These are phyloP conservation scores for Oncorhynchus mykiss DNA, from an alignment of 2,113 vertebrate species.

Conservation along the genomic window DNA sequence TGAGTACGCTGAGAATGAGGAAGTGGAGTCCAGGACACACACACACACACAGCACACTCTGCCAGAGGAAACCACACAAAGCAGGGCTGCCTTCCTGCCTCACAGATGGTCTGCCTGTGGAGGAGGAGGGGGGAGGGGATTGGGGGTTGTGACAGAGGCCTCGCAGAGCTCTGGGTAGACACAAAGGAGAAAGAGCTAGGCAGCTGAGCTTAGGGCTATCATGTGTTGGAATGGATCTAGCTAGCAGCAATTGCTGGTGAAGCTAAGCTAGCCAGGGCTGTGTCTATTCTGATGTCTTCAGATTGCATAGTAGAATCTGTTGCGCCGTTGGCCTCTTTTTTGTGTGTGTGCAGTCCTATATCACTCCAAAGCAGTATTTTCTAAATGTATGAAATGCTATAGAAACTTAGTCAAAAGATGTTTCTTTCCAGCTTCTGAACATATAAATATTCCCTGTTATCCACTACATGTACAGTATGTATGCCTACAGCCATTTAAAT, in stretches of 20 bases:
- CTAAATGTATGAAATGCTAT: too few species aligned
- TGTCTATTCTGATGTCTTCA: background rate
- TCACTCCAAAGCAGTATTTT: too few species aligned
- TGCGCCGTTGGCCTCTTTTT: too few species aligned
- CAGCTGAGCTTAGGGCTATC: background rate
- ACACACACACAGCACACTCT: slow-evolving; percentile 8
- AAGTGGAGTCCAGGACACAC: background rate
- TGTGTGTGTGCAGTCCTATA: too few species aligned
- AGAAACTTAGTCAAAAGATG: too few species aligned
- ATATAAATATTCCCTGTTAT: too few species aligned
- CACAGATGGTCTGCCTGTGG: slow-evolving; percentile 20
- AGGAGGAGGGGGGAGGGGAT: background rate
- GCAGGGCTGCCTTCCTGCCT: slow-evolving; percentile 33
- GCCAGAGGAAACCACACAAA: slow-evolving; percentile 18
- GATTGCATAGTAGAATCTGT: too few species aligned
- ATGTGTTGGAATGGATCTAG: background rate
- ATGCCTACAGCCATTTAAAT: too few species aligned
- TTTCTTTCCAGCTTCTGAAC: too few species aligned
- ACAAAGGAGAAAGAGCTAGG: background rate
- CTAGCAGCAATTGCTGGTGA: background rate
- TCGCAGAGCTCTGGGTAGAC: too few species aligned
- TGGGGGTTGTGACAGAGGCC: background rate
- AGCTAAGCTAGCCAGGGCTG: background rate
- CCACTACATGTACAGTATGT: too few species aligned
- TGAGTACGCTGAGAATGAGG: slow-evolving; percentile 17